These are phyloP conservation scores for Lycopodina hypogea DNA, from an alignment of 37 sponge, comb jelly and placozoan species.

Conservation along the genomic window DNA sequence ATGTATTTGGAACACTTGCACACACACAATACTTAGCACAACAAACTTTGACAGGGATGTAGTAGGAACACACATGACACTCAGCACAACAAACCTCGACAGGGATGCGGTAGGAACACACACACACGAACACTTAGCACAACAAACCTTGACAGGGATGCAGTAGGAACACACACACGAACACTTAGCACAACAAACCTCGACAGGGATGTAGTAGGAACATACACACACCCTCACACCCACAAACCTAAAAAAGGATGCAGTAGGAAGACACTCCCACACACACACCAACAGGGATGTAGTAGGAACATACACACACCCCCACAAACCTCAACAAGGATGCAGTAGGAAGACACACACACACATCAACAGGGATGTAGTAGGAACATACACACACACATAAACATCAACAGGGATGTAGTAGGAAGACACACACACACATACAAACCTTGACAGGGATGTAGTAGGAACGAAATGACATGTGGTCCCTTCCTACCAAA, in stretches of 20 bases:
- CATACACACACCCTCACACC: background rate
- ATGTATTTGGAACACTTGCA: too few species aligned
- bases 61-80: background rate
- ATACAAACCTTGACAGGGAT: slow-evolving; percentile 75
- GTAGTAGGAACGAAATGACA: slow-evolving; percentile 91
- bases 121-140: background rate
- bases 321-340: too few species aligned
- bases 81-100: too few species aligned
- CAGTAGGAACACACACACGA: background rate
- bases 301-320: background rate
- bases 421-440: background rate
- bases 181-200: background rate
- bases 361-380: background rate
- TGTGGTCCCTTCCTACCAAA: slow-evolving; percentile 88
- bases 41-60: background rate
- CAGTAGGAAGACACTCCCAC: background rate
- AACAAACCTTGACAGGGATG: background rate
- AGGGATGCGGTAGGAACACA: too few species aligned
- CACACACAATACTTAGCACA: background rate
- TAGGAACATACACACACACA: background rate
- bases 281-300: background rate
- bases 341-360: too few species aligned
- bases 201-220: background rate
- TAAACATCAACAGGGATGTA: background rate
- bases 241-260: background rate